These are phyloP conservation scores for Agriopis leucophaearia DNA, from an alignment of 2,888 invertebrate genomes.

Conservation along the genomic window DNA sequence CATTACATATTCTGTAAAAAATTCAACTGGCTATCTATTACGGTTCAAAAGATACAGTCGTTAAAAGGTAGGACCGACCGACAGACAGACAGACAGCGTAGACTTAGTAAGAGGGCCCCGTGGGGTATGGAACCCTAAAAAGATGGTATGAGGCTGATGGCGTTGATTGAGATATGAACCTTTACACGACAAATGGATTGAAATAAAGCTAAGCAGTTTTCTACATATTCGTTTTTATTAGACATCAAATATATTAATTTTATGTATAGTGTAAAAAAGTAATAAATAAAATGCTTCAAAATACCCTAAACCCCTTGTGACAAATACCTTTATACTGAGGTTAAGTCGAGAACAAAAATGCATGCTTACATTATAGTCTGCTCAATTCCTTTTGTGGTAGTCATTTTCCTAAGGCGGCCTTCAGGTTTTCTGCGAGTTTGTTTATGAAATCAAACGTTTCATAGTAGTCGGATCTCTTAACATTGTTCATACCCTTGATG, in stretches of 20 bases:
- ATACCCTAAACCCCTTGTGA: constrained; percentile 68
- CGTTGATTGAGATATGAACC: background rate
- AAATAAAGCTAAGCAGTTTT: constrained; percentile 12
- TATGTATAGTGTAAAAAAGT: constrained; percentile 37
- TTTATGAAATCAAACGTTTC: constrained; percentile 99
- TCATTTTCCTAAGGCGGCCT: constrained; percentile 87
- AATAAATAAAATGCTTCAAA: constrained; percentile 73
- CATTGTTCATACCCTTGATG: constrained; percentile 96
- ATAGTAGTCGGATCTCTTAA: constrained; percentile 93
- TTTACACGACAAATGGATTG: constrained; percentile 7
- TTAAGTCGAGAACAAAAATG: constrained; percentile 46
- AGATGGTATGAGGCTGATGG: no score
- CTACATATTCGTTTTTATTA: constrained; percentile 58
- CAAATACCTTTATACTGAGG: constrained; percentile 44
- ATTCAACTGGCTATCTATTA: no score
- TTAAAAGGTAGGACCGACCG: no score
- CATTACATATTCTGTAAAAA: no score
- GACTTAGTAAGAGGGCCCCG: no score
- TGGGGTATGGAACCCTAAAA: no score
- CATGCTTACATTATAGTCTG: constrained; percentile 63
- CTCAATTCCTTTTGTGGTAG: constrained; percentile 63
- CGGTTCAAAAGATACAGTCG: no score
- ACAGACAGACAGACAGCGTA: no score
- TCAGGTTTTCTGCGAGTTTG: constrained; percentile 96
- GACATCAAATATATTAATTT: constrained; percentile 46